phyloP scores from a whole-genome alignment of 2,113 vertebrate genomes.

The Alaudala cheleensis region DNA sequence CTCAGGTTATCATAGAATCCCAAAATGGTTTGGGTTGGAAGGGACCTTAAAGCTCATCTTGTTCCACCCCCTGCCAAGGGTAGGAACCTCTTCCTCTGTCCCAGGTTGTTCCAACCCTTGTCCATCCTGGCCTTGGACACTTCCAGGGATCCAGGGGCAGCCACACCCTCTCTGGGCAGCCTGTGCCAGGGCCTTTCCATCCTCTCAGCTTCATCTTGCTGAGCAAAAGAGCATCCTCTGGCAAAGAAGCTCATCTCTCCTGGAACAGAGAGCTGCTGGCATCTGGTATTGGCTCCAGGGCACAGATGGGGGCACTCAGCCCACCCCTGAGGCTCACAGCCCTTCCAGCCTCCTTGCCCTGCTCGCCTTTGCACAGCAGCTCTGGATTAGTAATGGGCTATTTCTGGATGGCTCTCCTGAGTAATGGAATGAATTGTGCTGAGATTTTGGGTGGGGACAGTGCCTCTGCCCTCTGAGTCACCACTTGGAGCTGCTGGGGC shows the following conservation, averaged over 20 bases:
- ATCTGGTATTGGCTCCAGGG: not conserved
- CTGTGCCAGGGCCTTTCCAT: too few species aligned
- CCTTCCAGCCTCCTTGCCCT: not conserved
- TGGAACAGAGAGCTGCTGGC: not conserved
- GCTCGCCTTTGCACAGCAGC: not conserved
- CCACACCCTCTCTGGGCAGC: too few species aligned
- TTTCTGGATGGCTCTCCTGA: slow-evolving; percentile 34
- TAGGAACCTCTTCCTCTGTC: too few species aligned
- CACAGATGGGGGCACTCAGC: not conserved
- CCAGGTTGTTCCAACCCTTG: too few species aligned
- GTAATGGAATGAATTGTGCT: slow-evolving; percentile 44
- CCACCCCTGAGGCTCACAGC: rapidly evolving
- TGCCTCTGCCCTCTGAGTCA: slow-evolving; percentile 41
- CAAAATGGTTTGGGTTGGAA: not conserved
- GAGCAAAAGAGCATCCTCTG: not conserved
- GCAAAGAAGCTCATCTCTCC: not conserved
- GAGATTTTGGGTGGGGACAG: slow-evolving; percentile 31
- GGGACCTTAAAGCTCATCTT: too few species aligned
- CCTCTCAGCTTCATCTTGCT: not conserved
- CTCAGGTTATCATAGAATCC: not conserved
- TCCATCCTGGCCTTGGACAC: too few species aligned
- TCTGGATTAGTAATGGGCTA: not conserved
- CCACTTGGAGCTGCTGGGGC: not conserved
- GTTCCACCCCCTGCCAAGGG: too few species aligned
- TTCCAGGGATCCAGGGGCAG: too few species aligned